Base-by-base conservation (phyloP, 2,888 invertebrate genomes). In the Drepana falcataria region DNA sequence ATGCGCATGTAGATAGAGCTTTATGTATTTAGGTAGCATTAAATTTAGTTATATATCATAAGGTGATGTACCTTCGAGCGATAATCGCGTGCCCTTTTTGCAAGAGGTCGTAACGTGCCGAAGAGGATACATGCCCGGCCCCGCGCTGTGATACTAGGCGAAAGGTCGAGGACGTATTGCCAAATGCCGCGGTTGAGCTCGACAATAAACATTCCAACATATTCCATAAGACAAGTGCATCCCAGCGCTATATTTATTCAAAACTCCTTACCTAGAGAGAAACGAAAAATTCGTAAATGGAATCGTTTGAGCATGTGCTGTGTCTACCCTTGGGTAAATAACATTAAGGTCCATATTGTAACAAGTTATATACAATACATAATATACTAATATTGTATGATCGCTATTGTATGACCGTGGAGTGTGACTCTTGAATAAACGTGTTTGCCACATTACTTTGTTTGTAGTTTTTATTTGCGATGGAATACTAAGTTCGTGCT, bases 151-250 rank as follows among this genome's bases (percentile, higher is more conserved):
- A 60, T 70, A 65, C 62, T 58, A 63, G 61, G 68, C 68, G 59
- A 89, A 86, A 89, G 85, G 87, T 87, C 87, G 87, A 77, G 88
- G 89, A 74, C 81, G 21, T 61, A 62, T 83, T 84, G 75, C 81
- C 80, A 83, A 87, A 88, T 72, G 74, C 75, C 77, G 70, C 73
- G 69, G 70, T 73, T 73, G 68, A 61, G 70, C 76, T 73, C 71
- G 79, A 83, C 80, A 81, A 81, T 79, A 77, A 75, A 86, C 87
- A 87, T 88, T 87, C 85, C 85, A 83, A 67, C 71, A 73, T 73
- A 71, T 74, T 74, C 66, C 69, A 63, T 70, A 60, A 61, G 55
- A 59, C 59, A 77, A 69, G 75, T 79, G 75, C 77, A 77, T 75
- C 74, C 61, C 55, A 56, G 66, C 71, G 72, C 65, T 65, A 66